A percentile compares a stretch with the other conserved stretches of the same genome.
These are phyloP conservation scores for Cydia splendana DNA, from an alignment of 1,140 invertebrate genomes.

Conservation along the genomic window DNA sequence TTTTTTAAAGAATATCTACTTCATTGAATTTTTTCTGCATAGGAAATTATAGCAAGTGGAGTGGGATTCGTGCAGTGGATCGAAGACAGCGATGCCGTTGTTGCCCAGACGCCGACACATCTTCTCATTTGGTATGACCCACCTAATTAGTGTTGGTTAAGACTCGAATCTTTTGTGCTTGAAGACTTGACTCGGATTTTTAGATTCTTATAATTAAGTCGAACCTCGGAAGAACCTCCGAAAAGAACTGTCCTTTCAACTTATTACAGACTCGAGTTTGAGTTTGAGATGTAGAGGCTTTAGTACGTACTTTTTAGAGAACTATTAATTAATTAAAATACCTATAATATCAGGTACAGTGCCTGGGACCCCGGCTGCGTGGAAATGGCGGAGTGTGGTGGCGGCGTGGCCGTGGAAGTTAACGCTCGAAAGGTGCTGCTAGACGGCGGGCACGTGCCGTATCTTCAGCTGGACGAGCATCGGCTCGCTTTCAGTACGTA, in stretches of 20 bases:
- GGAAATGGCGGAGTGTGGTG: constrained; percentile 72
- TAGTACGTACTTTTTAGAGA: background rate
- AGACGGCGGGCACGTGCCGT: constrained; percentile 61
- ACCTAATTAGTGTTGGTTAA: background rate
- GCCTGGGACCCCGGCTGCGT: constrained; percentile 69
- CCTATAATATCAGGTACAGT: constrained; percentile 66
- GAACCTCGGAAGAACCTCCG: too few relatives aligned
- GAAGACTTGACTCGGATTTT: too few relatives aligned
- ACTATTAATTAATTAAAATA: background rate
- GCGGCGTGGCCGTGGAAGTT: constrained; percentile 61
- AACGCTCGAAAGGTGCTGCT: constrained; percentile 55
- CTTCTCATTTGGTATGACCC: constrained; percentile 96
- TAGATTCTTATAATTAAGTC: too few relatives aligned
- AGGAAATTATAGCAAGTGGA: constrained; percentile 83
- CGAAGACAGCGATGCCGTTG: constrained; percentile 97
- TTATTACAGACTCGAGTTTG: too few relatives aligned
- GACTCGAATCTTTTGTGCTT: too few relatives aligned
- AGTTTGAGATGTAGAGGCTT: background rate
- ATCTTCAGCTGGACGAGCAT: constrained; percentile 69
- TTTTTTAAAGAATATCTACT: background rate
- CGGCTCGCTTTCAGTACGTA: constrained; percentile 71
- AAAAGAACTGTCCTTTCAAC: too few relatives aligned
- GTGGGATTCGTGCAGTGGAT: constrained; percentile 93
- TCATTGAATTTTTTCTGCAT: constrained; percentile 41
- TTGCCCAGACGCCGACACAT: constrained; percentile 94